Conservation (phyloP, 2,113 vertebrate genomes). For the Plecotus auritus region DNA sequence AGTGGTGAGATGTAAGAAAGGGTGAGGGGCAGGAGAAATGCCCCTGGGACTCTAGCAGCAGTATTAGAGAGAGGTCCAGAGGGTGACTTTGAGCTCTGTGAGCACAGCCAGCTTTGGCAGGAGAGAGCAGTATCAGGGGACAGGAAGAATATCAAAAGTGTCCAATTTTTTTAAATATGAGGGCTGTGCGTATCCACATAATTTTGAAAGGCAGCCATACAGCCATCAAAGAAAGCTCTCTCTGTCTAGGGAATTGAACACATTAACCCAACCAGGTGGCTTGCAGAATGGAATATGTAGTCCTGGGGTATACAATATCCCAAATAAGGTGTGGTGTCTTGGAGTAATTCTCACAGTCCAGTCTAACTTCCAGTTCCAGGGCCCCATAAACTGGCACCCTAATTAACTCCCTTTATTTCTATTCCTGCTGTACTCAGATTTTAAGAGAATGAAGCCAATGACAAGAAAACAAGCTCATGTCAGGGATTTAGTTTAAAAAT, state of each 20-base stretch:
- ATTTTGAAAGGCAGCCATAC: conserved; percentile 33
- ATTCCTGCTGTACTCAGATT: conserved; percentile 28
- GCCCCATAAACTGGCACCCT: not conserved
- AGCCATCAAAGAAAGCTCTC: not conserved
- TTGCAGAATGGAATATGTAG: not conserved
- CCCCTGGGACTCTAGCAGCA: not conserved
- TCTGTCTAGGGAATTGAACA: conserved; percentile 14
- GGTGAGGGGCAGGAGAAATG: not conserved
- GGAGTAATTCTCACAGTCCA: not conserved
- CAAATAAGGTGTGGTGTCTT: not conserved
- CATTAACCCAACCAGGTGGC: not conserved
- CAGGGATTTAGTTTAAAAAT: not conserved
- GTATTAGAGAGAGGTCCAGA: not conserved
- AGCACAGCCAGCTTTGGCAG: not conserved
- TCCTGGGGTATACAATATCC: not conserved
- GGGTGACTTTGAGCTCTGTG: not conserved
- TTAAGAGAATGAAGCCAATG: conserved; percentile 34
- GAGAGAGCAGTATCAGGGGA: not conserved
- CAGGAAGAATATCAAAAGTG: not conserved
- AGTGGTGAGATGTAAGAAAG: not conserved
- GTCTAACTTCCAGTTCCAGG: not conserved
- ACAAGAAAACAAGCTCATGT: conserved; percentile 25
- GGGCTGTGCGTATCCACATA: not conserved
- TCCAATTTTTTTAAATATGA: not conserved
- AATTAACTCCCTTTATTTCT: not conserved